Percentiles rank a stretch among this genome's conserved stretches.
Conservation (phyloP, 2,797 vertebrate species). For the Tangara arthus region DNA sequence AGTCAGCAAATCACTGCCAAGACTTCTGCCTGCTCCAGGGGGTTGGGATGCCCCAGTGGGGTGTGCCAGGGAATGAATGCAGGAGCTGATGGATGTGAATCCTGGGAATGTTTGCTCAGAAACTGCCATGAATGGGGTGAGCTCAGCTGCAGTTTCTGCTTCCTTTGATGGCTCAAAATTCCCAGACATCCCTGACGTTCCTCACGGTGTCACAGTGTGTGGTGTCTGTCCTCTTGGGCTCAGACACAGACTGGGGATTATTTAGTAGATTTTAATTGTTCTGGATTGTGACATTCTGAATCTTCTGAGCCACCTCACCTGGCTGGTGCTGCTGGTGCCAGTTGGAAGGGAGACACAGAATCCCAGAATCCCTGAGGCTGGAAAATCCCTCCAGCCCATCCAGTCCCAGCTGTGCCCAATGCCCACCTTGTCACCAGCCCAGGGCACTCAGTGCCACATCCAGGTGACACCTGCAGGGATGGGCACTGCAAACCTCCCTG, state of each 20-base stretch:
- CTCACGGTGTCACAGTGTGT: accelerated
- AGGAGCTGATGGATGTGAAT: accelerated
- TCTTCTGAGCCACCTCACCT: neutral
- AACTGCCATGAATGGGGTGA: neutral
- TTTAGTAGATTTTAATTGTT: neutral
- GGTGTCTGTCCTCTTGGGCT: accelerated
- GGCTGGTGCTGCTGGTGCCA: neutral
- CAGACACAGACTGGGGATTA: neutral
- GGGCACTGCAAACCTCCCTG: neutral
- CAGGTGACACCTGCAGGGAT: neutral
- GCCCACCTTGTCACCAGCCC: neutral
- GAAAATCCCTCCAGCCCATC: accelerated
- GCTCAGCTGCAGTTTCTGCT: neutral
- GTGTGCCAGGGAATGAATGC: neutral
- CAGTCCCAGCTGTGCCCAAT: accelerated
- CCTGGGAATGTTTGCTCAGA: neutral
- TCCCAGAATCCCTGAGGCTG: neutral
- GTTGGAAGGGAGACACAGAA: neutral
- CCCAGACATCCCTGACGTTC: neutral
- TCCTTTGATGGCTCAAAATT: neutral
- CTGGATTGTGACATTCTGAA: neutral
- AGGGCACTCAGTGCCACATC: neutral
- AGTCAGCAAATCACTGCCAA: accelerated
- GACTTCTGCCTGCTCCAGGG: neutral
- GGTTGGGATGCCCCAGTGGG: neutral